Evolutionary conservation across 2,113 vertebrate genomes (phyloP).

Genomic region (Sphyrna mokarran): DNA sequence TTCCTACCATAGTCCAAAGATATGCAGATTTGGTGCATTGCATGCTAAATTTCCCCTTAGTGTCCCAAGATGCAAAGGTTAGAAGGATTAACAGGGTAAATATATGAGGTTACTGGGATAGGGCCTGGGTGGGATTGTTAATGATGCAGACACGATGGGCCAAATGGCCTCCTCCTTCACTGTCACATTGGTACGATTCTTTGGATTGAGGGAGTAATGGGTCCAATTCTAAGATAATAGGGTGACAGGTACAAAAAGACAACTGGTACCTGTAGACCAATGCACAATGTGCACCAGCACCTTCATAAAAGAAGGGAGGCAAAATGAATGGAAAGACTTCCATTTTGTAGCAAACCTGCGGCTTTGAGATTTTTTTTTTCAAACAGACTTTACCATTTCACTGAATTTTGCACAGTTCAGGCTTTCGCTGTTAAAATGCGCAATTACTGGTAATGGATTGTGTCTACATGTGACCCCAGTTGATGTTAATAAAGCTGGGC

Average conservation of each 20-base stretch:
- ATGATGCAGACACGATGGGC: too few relatives aligned
- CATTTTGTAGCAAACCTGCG: not conserved
- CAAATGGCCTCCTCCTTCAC: too few relatives aligned
- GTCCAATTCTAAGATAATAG: not conserved
- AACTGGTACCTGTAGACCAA: not conserved
- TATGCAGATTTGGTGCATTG: too few relatives aligned
- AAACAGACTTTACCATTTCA: not conserved
- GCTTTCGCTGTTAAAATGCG: not conserved
- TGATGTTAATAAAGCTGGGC: not conserved
- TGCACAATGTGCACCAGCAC: not conserved
- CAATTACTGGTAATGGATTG: conserved; percentile 20
- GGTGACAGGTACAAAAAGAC: not conserved
- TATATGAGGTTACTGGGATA: too few relatives aligned
- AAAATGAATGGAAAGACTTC: not conserved
- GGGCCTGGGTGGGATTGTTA: too few relatives aligned
- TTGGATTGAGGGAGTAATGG: not conserved
- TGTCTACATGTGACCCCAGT: not conserved
- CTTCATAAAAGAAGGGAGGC: not conserved
- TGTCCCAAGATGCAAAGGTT: too few relatives aligned
- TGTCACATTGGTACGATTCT: too few relatives aligned
- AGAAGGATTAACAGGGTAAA: too few relatives aligned
- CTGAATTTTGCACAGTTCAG: not conserved
- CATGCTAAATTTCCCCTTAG: too few relatives aligned
- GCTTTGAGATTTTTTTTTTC: not conserved
- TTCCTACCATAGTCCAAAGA: too few relatives aligned